Conservation (phyloP, 2,888 invertebrate genomes). For the Drosophila affinis region DNA sequence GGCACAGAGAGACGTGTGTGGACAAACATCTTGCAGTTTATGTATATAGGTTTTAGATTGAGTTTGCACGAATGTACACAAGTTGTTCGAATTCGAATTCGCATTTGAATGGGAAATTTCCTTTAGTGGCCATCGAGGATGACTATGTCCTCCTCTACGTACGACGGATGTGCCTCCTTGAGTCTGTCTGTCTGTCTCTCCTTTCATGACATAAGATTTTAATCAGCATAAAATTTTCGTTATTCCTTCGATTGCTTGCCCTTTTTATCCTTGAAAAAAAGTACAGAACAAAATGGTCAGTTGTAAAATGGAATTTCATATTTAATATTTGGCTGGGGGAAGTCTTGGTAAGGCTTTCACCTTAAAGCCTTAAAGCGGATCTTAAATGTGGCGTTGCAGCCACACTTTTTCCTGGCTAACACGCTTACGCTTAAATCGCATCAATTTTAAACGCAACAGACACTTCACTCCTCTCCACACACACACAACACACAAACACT, state of each 20-base stretch:
- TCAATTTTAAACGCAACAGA: slow-evolving; percentile 62
- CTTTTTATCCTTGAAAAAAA: slow-evolving; percentile 19
- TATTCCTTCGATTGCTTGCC: slow-evolving; percentile 36
- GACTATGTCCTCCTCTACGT: slow-evolving; percentile 6
- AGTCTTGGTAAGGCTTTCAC: background rate
- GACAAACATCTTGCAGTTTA: slow-evolving; percentile 70
- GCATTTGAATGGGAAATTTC: slow-evolving; percentile 68
- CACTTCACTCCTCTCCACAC: slow-evolving; percentile 51
- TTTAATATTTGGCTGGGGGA: slow-evolving; percentile 20
- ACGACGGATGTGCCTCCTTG: slow-evolving; percentile 49
- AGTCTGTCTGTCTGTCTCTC: slow-evolving; percentile 33
- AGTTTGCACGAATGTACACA: slow-evolving; percentile 67
- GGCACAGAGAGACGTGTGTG: slow-evolving; percentile 35
- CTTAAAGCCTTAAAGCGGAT: slow-evolving; percentile 39
- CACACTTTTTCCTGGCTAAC: slow-evolving; percentile 36
- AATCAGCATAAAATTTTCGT: slow-evolving; percentile 71
- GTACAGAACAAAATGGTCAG: slow-evolving; percentile 23
- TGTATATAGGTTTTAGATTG: slow-evolving; percentile 76
- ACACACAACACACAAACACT: slow-evolving; percentile 24
- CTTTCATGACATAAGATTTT: slow-evolving; percentile 65
- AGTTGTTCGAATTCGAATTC: slow-evolving; percentile 57
- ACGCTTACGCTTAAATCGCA: slow-evolving; percentile 56
- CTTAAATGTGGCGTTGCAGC: slow-evolving; percentile 14
- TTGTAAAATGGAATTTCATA: slow-evolving; percentile 38
- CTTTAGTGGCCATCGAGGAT: slow-evolving; percentile 58